These are phyloP conservation scores for Xanthia icteritia DNA, from an alignment of 2,888 invertebrate species.

Conservation along the genomic window DNA sequence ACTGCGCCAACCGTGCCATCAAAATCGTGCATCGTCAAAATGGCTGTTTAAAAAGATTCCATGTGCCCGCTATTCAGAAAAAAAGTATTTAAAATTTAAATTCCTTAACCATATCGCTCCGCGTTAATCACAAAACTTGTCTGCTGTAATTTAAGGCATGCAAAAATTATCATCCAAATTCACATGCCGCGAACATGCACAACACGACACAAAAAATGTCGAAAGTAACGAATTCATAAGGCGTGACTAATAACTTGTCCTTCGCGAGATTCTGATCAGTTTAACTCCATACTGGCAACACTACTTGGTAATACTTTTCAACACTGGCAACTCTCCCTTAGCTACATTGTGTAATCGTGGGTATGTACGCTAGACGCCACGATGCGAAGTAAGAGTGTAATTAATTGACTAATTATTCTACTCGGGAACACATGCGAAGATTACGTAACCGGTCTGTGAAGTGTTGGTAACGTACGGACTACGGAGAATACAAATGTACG, in stretches of 20 bases:
- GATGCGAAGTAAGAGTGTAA: conserved; percentile 72
- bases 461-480: conserved; percentile 49
- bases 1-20: too few species aligned
- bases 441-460: conserved; percentile 73
- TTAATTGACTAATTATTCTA: conserved; percentile 79
- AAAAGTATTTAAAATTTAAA: not conserved
- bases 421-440: conserved; percentile 71
- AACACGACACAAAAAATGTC: conserved; percentile 51
- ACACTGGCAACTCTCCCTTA: conserved; percentile 59
- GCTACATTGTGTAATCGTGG: conserved; percentile 54
- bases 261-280: conserved; percentile 64
- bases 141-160: conserved; percentile 5
- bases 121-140: conserved; percentile 19
- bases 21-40: too few species aligned
- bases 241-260: conserved; percentile 70
- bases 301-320: conserved; percentile 41
- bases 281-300: conserved; percentile 34
- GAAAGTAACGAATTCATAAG: conserved; percentile 60
- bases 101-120: not conserved
- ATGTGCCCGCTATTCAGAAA: not conserved
- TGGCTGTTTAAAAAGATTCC: not conserved
- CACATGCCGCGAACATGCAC: conserved; percentile 24
- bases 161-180: conserved; percentile 29
- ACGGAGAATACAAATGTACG: conserved; percentile 29
- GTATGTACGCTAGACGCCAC: conserved; percentile 53